These are phyloP conservation scores for Spialia ferax DNA, from an alignment of 2,888 invertebrate species.

Conservation along the genomic window DNA sequence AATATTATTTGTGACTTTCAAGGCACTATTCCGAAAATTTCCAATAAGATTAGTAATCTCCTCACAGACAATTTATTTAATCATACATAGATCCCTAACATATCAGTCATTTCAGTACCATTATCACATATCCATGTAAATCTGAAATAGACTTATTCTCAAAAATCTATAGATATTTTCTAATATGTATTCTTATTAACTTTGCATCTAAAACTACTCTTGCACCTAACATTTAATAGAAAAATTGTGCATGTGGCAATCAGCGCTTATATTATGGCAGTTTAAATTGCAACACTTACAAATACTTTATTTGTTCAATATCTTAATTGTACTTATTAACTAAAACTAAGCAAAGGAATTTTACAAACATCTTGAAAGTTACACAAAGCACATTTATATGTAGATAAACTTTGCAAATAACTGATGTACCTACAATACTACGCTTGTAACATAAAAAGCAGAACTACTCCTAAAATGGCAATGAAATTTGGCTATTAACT, in stretches of 20 bases:
- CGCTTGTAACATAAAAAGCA: slow-evolving; percentile 8
- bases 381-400: background rate
- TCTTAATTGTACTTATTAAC: slow-evolving; percentile 38
- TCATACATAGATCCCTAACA: slow-evolving; percentile 51
- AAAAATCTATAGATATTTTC: slow-evolving; percentile 21
- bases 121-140: slow-evolving; percentile 63
- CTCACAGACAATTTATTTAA: slow-evolving; percentile 64
- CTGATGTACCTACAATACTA: background rate
- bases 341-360: background rate
- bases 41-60: slow-evolving; percentile 52
- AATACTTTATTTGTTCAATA: slow-evolving; percentile 31
- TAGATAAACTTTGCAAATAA: slow-evolving; percentile 20
- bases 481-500: slow-evolving; percentile 16
- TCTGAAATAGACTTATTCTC: slow-evolving; percentile 33
- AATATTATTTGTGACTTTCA: slow-evolving; percentile 53
- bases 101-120: slow-evolving; percentile 70
- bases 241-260: slow-evolving; percentile 38
- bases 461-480: slow-evolving; percentile 19
- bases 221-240: slow-evolving; percentile 27
- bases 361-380: background rate
- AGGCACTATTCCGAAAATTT: slow-evolving; percentile 66
- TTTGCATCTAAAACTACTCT: slow-evolving; percentile 22
- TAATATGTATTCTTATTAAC: slow-evolving; percentile 27
- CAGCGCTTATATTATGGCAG: slow-evolving; percentile 39
- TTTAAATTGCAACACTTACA: slow-evolving; percentile 31